Conservation (phyloP, 2,113 vertebrate genomes). For the Brachionichthys hirsutus region DNA sequence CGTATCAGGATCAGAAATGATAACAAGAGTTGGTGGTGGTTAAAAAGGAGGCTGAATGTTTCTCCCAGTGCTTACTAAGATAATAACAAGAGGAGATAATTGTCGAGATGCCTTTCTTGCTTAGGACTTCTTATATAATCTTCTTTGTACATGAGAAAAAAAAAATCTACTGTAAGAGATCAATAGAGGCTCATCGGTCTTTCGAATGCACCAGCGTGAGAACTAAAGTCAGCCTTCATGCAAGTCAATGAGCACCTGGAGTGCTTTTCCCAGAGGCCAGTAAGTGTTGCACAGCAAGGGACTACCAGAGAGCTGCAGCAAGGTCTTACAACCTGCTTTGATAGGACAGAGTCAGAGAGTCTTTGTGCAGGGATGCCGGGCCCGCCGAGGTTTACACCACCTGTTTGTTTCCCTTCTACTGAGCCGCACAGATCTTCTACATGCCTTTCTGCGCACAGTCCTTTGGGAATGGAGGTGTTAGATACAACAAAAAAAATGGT, state of each 20-base stretch:
- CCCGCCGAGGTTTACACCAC: slow-evolving; percentile 77
- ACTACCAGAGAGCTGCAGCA: slow-evolving; percentile 57
- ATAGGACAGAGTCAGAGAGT: slow-evolving; percentile 66
- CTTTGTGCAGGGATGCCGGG: slow-evolving; percentile 53
- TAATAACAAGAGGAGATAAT: slow-evolving; percentile 44
- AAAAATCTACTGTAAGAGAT: slow-evolving; percentile 58
- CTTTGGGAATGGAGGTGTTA: slow-evolving; percentile 71
- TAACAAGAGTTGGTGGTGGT: slow-evolving; percentile 14
- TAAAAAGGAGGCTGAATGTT: slow-evolving; percentile 15
- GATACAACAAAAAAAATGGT: slow-evolving; percentile 83
- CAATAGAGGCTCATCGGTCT: slow-evolving; percentile 71
- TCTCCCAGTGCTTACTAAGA: slow-evolving; percentile 23
- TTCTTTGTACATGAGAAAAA: slow-evolving; percentile 58
- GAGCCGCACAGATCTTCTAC: slow-evolving; percentile 66
- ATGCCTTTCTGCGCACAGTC: slow-evolving; percentile 60
- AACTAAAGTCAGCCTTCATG: slow-evolving; percentile 77
- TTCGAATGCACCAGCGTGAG: slow-evolving; percentile 69
- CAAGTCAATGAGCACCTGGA: slow-evolving; percentile 83
- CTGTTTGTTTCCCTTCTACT: slow-evolving; percentile 77
- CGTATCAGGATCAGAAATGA: slow-evolving; percentile 10
- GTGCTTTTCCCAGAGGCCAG: slow-evolving; percentile 71
- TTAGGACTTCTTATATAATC: slow-evolving; percentile 57
- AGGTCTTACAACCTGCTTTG: slow-evolving; percentile 71
- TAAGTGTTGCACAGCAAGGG: slow-evolving; percentile 68
- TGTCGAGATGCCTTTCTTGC: slow-evolving; percentile 40